A percentile compares a stretch with the other conserved stretches of the same genome.
phyloP scores from a whole-genome alignment of 2,113 vertebrate genomes.

The Heliornis fulica region DNA sequence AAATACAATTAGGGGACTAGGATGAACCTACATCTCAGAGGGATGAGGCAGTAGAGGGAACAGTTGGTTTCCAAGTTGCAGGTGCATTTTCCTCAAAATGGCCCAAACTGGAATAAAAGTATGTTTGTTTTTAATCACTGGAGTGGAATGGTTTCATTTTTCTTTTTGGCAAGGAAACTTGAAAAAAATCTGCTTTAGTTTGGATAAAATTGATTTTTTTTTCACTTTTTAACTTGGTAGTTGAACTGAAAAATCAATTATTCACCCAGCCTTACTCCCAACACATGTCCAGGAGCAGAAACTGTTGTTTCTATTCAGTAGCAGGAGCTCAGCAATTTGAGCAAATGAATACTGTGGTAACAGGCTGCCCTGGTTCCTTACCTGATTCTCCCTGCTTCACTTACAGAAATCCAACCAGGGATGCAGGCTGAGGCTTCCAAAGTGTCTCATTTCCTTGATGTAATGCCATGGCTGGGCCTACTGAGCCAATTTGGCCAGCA shows the following conservation, averaged over 20 bases:
- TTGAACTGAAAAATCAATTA: conserved; percentile 59
- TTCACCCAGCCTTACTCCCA: conserved; percentile 5
- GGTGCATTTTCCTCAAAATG: not conserved
- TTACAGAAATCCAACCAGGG: not conserved
- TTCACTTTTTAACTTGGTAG: not conserved
- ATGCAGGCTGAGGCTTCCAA: not conserved
- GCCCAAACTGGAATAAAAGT: not conserved
- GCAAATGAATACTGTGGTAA: not conserved
- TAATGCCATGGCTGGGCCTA: no score
- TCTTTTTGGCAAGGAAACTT: conserved; percentile 28
- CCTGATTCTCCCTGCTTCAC: not conserved
- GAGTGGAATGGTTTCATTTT: conserved; percentile 41
- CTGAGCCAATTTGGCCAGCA: not conserved
- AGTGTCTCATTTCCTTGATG: not conserved
- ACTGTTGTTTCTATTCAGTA: not conserved
- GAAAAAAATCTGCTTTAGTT: not conserved
- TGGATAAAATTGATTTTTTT: conserved; percentile 20
- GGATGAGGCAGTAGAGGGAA: not conserved
- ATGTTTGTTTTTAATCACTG: conserved; percentile 27
- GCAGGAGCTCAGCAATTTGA: not conserved
- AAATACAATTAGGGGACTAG: not conserved
- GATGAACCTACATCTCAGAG: not conserved
- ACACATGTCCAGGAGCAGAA: not conserved
- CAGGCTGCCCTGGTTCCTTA: not conserved
- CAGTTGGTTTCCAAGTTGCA: not conserved